phyloP scores from a whole-genome alignment of 2,888 invertebrate species.

The Anarsia innoxiella region DNA sequence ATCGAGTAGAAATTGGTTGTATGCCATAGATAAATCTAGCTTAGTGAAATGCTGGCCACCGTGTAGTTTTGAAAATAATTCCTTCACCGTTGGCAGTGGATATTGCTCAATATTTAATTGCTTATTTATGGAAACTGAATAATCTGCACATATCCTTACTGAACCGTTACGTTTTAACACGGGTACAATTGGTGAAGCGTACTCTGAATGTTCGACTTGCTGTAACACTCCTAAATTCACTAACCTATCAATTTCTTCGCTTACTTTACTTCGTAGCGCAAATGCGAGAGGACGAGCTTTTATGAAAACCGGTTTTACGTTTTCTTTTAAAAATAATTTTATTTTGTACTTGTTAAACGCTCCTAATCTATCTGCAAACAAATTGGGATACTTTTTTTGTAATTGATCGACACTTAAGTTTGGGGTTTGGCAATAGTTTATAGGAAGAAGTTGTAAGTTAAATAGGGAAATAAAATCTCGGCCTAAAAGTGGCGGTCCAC shows the following conservation, averaged over 20 bases:
- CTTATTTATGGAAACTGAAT: too few species aligned
- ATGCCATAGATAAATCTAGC: slow-evolving; percentile 19
- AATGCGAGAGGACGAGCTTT: not conserved
- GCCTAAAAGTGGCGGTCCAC: too few species aligned
- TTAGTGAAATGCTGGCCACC: slow-evolving; percentile 16
- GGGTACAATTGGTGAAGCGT: slow-evolving; percentile 3
- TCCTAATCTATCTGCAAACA: not conserved
- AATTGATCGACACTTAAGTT: too few species aligned
- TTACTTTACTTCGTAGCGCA: not conserved
- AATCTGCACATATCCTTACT: not conserved
- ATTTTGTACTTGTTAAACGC: not conserved
- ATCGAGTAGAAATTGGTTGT: slow-evolving; percentile 16
- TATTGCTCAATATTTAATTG: slow-evolving; percentile 18
- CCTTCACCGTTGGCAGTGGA: slow-evolving; percentile 16
- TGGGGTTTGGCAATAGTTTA: too few species aligned
- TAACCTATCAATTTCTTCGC: not conserved
- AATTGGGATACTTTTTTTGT: too few species aligned
- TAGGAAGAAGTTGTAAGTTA: too few species aligned
- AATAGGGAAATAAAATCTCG: too few species aligned
- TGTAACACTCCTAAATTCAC: not conserved
- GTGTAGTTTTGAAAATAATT: slow-evolving; percentile 17
- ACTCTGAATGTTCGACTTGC: slow-evolving; percentile 2
- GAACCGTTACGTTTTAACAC: not conserved
- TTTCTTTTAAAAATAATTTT: not conserved
- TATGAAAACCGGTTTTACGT: not conserved